Percentiles rank a stretch among this genome's conserved stretches.
These are phyloP conservation scores for Hafferia zeledoni DNA, from an alignment of 2,797 vertebrate species.

Conservation along the genomic window DNA sequence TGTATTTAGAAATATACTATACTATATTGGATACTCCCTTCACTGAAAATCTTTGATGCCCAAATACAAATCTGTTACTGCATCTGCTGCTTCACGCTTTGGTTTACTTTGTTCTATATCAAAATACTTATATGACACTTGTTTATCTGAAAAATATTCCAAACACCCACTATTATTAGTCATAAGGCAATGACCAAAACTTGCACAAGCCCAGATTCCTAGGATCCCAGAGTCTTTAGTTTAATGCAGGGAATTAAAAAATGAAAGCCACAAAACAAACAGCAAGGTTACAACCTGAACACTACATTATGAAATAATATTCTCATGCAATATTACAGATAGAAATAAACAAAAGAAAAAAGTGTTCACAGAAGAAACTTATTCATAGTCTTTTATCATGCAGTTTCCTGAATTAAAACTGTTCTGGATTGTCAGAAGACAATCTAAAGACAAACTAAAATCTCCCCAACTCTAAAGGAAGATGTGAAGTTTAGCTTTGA, in stretches of 20 bases:
- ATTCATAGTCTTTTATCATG: background rate
- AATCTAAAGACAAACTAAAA: background rate
- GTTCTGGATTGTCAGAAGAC: background rate
- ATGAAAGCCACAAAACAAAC: background rate
- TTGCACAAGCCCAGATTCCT: background rate
- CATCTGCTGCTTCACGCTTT: background rate
- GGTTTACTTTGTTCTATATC: background rate
- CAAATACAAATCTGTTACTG: background rate
- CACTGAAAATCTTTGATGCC: background rate
- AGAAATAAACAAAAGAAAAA: background rate
- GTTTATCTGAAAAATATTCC: background rate
- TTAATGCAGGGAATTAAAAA: slow-evolving; percentile 1
- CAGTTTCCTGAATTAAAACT: background rate
- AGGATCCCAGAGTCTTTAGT: background rate
- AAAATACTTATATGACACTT: background rate
- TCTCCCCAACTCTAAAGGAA: background rate
- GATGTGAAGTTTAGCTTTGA: background rate
- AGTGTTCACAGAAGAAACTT: background rate
- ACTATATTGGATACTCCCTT: too few species aligned
- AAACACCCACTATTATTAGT: background rate
- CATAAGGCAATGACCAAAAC: background rate
- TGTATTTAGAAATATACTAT: too few species aligned
- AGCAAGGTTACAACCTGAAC: background rate
- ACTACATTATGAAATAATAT: background rate
- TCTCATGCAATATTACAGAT: background rate